Base-by-base conservation (phyloP, 2,888 invertebrate species). In the Orthonychiurus folsomi region DNA sequence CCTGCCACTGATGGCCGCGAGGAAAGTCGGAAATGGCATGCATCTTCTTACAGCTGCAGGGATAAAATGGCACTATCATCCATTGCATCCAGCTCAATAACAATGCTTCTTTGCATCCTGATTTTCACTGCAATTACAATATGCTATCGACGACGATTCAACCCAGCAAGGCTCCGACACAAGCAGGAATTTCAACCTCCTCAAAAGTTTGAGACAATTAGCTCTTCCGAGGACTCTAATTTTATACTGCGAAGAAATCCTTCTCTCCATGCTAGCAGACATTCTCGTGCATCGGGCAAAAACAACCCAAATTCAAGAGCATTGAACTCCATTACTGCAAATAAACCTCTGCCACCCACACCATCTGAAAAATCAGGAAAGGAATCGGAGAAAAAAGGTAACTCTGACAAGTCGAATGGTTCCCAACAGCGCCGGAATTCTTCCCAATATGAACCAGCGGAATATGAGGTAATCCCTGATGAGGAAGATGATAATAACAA, bases 41-140 rank as follows among this genome's bases (percentile, higher is more conserved):
- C n/a, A n/a, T 9, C 50, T 1, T 27, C 61, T 2, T 50, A 52
- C 55, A 23, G 50, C 2, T 73, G 72, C 52, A 61, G 66, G 0
- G 69, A 70, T 27, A 73, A 67, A 62, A 66, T 73, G 67, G 66
- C 67, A 28, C 63, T 66, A 18, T 57, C 70, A 9, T 68, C 69
- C 3, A 54, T 67, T 0, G 67, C 66, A 0, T 67, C 67, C 15
- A 66, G 64, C 12, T 61, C 66, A 20, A 62, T 71, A 3, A 65
- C 64, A 52, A 61, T 71, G 1, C 50, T 73, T 20, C 62, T 71
- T 3, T 66, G 66, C 28, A 66, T 61, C 3, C 53, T 71, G 3
- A 61, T 55, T 12, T 56, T 69, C 20, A 68, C 67, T 9, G 55
- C 70, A 0, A 63, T 63, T 12, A 55, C 28, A 21, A 60, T 56